Conservation (phyloP, 2,888 invertebrate species). For the Phaedon cochleariae region DNA sequence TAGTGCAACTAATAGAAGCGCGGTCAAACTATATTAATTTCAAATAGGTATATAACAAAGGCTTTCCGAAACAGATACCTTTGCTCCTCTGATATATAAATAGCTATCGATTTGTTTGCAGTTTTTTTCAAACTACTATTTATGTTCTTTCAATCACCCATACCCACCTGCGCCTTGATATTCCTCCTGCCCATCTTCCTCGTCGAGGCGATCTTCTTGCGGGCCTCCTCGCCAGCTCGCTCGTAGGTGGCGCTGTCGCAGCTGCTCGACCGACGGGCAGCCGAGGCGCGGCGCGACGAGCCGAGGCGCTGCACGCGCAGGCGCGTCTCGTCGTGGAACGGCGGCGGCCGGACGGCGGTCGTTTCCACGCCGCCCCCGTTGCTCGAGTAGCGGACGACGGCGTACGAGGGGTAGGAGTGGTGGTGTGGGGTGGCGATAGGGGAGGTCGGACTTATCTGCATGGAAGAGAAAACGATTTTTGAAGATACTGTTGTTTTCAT, state of each 20-base stretch:
- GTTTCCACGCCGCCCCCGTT: constrained; percentile 71
- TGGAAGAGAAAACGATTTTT: too few species aligned
- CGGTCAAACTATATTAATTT: too few species aligned
- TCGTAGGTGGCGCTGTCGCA: constrained; percentile 60
- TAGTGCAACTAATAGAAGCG: too few species aligned
- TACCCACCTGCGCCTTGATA: constrained; percentile 80
- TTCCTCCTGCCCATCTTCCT: constrained; percentile 86
- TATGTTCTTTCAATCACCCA: too few species aligned
- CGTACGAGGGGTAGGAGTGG: constrained; percentile 64
- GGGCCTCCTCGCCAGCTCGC: constrained; percentile 58
- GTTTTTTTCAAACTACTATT: too few species aligned
- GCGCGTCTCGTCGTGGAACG: constrained; percentile 66
- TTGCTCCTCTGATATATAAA: too few species aligned
- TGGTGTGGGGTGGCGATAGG: constrained; percentile 44
- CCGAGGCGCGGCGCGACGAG: constrained; percentile 51
- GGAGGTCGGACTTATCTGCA: constrained; percentile 58
- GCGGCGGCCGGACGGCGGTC: constrained; percentile 59
- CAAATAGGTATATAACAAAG: too few species aligned
- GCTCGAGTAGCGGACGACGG: constrained; percentile 71
- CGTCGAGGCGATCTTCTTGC: constrained; percentile 63
- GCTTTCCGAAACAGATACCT: too few species aligned
- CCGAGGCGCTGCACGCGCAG: constrained; percentile 64
- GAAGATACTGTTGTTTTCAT: too few species aligned
- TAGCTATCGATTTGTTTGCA: too few species aligned
- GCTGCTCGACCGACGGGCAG: constrained; percentile 64